phyloP scores from a whole-genome alignment of 1,140 invertebrate genomes.

The Papilio polyxenes region DNA sequence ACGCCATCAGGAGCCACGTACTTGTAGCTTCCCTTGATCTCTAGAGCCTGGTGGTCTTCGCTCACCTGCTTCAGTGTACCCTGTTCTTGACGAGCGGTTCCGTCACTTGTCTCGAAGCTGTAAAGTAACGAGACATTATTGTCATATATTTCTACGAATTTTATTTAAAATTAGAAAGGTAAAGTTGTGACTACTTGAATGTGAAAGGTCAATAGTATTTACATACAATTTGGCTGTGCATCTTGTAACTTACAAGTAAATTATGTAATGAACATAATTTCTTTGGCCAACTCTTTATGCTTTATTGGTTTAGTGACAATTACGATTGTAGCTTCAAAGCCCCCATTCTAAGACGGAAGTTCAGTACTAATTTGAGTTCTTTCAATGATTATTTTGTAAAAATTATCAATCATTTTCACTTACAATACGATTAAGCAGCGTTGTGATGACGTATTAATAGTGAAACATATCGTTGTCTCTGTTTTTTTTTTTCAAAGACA shows the following conservation, averaged over 20 bases:
- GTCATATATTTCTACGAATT: neutral
- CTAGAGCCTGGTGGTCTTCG: constrained; percentile 66
- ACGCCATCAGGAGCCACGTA: constrained; percentile 81
- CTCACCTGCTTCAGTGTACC: constrained; percentile 68
- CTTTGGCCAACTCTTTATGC: neutral
- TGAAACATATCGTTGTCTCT: neutral
- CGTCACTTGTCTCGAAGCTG: constrained; percentile 74
- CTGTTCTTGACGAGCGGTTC: constrained; percentile 69
- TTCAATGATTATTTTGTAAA: too few species aligned
- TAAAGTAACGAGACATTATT: neutral
- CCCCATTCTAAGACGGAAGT: neutral
- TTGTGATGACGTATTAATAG: neutral
- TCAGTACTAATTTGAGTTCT: neutral
- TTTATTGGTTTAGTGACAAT: neutral
- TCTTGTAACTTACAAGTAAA: neutral
- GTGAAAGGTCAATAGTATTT: constrained; percentile 3
- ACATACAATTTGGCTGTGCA: neutral
- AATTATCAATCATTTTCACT: neutral
- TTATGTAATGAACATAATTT: neutral
- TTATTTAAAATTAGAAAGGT: neutral
- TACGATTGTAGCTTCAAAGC: too few species aligned
- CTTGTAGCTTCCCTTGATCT: constrained; percentile 80
- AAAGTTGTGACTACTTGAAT: neutral
- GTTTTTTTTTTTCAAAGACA: neutral
- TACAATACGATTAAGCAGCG: neutral